Evolutionary conservation across 2,888 invertebrate species (phyloP).

Genomic region (Caenorhabditis panamensis): DNA sequence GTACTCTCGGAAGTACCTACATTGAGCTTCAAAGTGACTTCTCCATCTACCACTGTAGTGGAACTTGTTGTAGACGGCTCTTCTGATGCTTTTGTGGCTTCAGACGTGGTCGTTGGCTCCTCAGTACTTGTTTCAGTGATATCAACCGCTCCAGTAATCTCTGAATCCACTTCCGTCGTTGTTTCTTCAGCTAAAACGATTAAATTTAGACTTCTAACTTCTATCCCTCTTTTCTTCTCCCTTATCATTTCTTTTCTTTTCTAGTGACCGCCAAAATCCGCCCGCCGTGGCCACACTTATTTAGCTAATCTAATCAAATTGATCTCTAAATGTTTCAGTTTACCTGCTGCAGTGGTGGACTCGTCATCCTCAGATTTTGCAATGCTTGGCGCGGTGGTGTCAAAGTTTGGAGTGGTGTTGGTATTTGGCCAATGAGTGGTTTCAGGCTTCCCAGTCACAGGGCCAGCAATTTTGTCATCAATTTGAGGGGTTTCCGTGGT

Average conservation of each 20-base stretch:
- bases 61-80: too few relatives aligned
- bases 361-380: constrained; percentile 34
- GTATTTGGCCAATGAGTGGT: constrained; percentile 41
- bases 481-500: constrained; percentile 23
- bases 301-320: constrained; percentile 35
- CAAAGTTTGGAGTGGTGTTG: constrained; percentile 46
- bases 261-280: constrained; percentile 31
- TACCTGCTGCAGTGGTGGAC: constrained; percentile 5
- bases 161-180: constrained; percentile 1
- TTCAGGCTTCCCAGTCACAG: constrained; percentile 39
- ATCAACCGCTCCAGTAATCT: not conserved
- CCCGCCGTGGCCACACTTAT: too few relatives aligned
- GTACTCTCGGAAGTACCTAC: constrained; percentile 8
- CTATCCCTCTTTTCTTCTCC: not conserved
- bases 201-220: constrained; percentile 1
- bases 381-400: constrained; percentile 19
- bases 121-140: not conserved
- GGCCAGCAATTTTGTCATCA: constrained; percentile 49
- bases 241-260: too few relatives aligned
- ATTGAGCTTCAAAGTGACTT: constrained; percentile 37
- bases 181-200: not conserved
- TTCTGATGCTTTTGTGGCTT: not conserved
- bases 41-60: constrained; percentile 3
- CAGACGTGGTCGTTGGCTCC: not conserved
- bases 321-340: not conserved